Evolutionary conservation across 1,140 invertebrate genomes (phyloP).

Genomic region (Anastatus disparis): DNA sequence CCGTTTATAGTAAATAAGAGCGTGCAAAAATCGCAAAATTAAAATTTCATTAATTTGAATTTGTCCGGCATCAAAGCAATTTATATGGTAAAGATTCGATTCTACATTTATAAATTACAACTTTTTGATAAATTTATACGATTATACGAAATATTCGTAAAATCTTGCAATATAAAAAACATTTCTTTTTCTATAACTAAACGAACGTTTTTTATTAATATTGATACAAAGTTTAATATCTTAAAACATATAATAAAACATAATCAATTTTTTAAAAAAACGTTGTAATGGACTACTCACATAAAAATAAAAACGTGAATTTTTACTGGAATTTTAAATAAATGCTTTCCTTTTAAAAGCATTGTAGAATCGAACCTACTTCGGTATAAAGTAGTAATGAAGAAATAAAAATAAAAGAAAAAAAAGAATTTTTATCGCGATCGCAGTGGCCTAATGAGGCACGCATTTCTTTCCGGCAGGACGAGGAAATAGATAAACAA

Average conservation of each 20-base stretch:
- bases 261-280: too few relatives aligned
- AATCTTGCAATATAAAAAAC: too few relatives aligned
- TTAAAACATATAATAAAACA: too few relatives aligned
- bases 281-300: too few relatives aligned
- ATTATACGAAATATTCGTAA: too few relatives aligned
- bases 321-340: too few relatives aligned
- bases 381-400: slow-evolving; percentile 31
- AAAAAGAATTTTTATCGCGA: slow-evolving; percentile 3
- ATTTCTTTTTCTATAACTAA: too few relatives aligned
- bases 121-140: neutral
- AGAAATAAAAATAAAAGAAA: neutral
- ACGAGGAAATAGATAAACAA: neutral
- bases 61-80: slow-evolving; percentile 3
- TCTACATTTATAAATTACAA: slow-evolving; percentile 14
- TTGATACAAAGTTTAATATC: too few relatives aligned
- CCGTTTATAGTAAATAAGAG: slow-evolving; percentile 36
- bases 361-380: slow-evolving; percentile 24
- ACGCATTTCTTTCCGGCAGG: neutral
- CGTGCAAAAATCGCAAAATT: slow-evolving; percentile 30
- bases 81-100: slow-evolving; percentile 9
- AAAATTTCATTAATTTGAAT: neutral
- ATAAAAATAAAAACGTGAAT: too few relatives aligned
- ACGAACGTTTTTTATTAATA: too few relatives aligned
- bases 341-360: too few relatives aligned
- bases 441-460: slow-evolving; percentile 26